Evolutionary conservation across 2,797 vertebrate genomes (phyloP).

Genomic region (Trachops cirrhosus): DNA sequence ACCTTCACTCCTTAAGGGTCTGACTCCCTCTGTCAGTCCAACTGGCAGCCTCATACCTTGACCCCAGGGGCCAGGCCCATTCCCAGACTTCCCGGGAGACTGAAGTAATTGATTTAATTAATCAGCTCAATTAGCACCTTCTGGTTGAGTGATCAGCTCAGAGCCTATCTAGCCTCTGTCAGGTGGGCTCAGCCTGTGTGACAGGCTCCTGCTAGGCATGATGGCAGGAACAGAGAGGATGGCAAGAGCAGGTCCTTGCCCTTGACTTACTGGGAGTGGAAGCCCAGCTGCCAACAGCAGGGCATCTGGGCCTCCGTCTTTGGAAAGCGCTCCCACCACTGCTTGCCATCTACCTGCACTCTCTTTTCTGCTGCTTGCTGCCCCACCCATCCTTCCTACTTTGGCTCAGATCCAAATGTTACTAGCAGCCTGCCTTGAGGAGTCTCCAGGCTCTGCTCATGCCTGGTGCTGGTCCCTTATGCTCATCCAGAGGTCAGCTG

Average conservation of each 20-base stretch:
- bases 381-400: neutral
- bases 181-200: neutral
- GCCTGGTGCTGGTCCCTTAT: neutral
- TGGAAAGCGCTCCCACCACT: neutral
- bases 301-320: neutral
- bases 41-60: slow-evolving; percentile 33
- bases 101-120: slow-evolving; percentile 68
- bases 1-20: rapidly evolving
- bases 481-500: neutral
- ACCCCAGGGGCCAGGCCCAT: neutral
- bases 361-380: neutral
- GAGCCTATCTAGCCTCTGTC: neutral
- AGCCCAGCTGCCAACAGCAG: neutral
- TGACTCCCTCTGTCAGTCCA: neutral
- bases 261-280: neutral
- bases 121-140: slow-evolving; percentile 68
- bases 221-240: neutral
- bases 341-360: no score
- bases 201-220: neutral
- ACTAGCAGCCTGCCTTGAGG: neutral
- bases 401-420: neutral
- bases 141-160: slow-evolving; percentile 22
- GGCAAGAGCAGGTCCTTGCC: neutral
- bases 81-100: slow-evolving; percentile 58
- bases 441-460: neutral